Base-by-base conservation (phyloP, 2,888 invertebrate species). In the Pseudococcus longispinus region DNA sequence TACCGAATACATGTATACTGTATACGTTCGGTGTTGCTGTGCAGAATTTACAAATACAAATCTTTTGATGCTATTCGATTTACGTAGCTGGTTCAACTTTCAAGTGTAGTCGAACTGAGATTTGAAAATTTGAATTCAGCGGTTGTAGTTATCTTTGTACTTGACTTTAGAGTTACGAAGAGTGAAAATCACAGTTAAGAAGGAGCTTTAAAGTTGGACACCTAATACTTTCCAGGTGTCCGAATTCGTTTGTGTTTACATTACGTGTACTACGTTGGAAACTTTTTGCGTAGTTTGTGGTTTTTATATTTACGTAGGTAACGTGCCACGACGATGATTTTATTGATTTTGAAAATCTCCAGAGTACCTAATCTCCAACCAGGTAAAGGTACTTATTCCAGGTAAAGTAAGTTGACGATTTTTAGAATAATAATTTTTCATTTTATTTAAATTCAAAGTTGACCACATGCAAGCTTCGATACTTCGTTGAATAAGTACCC, bases 131-230 rank as follows among this genome's bases (percentile, higher is more conserved):
- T 80, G 42, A 80, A 37, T 80, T 80, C 77, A 13, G 37, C 13
- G 42, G 77, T 80, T 80, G n/a, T 42, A 29, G 77, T 37, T 42
- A 42, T 42, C n/a, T 80, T 80, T 80, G 37, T 29, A 70, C 29
- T 70, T 32, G 70, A 70, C 29, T 70, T 29, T 29, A 9, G 42
- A 80, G 42, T 80, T 80, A 6, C 77, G 13, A 80, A 80, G 20
- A 42, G 77, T 80, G 77, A 80, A 80, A 80, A 80, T 37, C 77
- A 42, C 23, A 80, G 74, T 74, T 32, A 18, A 80, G 77, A 80
- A 20, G 77, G n/a, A 80, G 77, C 77, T 80, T 37, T 80, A 80
- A 80, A 80, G 77, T 80, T 80, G 26, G 18, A 20, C 29, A 29
- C 42, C 18, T 29, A 20, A 77, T 80, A 26, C 11, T 80, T 80